Percentiles rank a stretch among this genome's conserved stretches.
Evolutionary conservation across 2,888 invertebrate species (phyloP).

Genomic region (Idaea dimidiata): DNA sequence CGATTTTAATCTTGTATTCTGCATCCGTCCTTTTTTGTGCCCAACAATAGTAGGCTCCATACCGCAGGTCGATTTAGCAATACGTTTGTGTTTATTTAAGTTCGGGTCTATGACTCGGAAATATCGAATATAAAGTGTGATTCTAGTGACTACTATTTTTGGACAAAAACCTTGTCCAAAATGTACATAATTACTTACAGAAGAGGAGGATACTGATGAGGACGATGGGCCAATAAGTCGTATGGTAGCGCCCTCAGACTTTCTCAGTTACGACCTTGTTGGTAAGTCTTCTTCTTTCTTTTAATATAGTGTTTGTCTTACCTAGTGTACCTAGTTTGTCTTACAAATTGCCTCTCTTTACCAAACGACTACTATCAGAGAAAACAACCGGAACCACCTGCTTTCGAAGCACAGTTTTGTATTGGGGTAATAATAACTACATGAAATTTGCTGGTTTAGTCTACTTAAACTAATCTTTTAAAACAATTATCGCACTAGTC

Average conservation of each 20-base stretch:
- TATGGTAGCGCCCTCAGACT: neutral
- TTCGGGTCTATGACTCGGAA: neutral
- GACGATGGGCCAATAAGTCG: neutral
- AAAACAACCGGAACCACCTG: no score
- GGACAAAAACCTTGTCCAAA: conserved; percentile 7
- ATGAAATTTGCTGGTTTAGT: no score
- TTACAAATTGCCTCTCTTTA: no score
- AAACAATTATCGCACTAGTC: no score
- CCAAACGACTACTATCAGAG: no score
- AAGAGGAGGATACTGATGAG: neutral
- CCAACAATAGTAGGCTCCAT: neutral
- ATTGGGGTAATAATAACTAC: no score
- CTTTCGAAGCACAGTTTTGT: no score
- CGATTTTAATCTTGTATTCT: no score
- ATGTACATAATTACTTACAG: conserved; percentile 17
- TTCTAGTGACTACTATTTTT: neutral
- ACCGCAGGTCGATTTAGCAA: neutral
- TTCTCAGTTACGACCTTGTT: neutral
- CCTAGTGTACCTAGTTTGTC: no score
- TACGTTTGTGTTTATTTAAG: neutral
- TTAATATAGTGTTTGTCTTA: no score
- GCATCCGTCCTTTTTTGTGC: conserved; percentile 8
- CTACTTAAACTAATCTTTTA: no score
- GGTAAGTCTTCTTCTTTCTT: neutral
- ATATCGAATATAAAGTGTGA: neutral